Evolutionary conservation across 2,888 invertebrate genomes (phyloP).

Genomic region (Mythimna loreyi): DNA sequence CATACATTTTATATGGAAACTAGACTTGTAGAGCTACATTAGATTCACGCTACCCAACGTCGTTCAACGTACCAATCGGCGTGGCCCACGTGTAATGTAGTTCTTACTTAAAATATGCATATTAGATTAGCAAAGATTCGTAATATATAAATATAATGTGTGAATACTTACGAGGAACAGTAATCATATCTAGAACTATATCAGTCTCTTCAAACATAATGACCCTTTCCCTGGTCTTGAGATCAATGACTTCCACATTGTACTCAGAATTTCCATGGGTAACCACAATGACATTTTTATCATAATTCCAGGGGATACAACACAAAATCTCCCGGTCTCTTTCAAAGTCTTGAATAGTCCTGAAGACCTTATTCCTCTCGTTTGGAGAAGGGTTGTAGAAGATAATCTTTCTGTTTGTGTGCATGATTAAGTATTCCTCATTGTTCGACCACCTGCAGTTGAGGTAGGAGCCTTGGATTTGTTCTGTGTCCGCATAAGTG

Average conservation of each 20-base stretch:
- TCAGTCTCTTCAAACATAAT: conserved; percentile 79
- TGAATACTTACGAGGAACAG: conserved; percentile 79
- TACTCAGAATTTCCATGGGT: conserved; percentile 68
- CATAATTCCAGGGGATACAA: conserved; percentile 82
- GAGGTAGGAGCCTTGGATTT: conserved; percentile 78
- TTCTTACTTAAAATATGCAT: too few relatives aligned
- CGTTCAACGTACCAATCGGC: too few relatives aligned
- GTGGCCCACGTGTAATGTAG: too few relatives aligned
- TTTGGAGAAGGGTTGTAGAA: conserved; percentile 78
- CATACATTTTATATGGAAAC: too few relatives aligned
- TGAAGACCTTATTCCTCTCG: conserved; percentile 63
- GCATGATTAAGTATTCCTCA: conserved; percentile 80
- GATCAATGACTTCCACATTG: conserved; percentile 77
- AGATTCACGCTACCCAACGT: too few relatives aligned
- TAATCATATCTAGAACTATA: conserved; percentile 77
- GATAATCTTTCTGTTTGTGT: conserved; percentile 81
- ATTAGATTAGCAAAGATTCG: too few relatives aligned
- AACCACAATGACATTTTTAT: conserved; percentile 79
- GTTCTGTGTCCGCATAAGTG: conserved; percentile 76
- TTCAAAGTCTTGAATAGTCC: conserved; percentile 76
- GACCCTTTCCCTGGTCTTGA: conserved; percentile 77
- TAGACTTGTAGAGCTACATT: too few relatives aligned
- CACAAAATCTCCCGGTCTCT: conserved; percentile 76
- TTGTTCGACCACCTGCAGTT: conserved; percentile 84
- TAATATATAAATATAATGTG: too few relatives aligned